A percentile compares a stretch with the other conserved stretches of the same genome.
Conservation (phyloP, 2,888 invertebrate genomes). For the Drosophila demipolita region DNA sequence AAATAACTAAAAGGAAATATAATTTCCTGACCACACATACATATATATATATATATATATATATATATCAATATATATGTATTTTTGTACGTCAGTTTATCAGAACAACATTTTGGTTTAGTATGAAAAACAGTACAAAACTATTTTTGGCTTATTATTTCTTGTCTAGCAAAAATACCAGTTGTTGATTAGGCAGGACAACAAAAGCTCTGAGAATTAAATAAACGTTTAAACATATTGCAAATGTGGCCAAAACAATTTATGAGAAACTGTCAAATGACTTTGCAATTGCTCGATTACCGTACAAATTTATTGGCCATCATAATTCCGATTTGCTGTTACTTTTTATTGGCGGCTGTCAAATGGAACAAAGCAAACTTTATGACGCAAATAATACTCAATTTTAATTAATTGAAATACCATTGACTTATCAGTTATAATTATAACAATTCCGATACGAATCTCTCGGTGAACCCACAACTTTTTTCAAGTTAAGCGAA, state of each 20-base stretch:
- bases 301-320: constrained; percentile 64
- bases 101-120: constrained; percentile 19
- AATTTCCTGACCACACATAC: constrained; percentile 66
- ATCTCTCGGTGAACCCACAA: constrained; percentile 43
- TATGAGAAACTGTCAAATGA: constrained; percentile 64
- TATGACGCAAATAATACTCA: constrained; percentile 63
- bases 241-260: constrained; percentile 55
- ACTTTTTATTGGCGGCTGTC: constrained; percentile 47
- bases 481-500: neutral
- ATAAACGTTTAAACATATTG: constrained; percentile 46
- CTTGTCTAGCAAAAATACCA: neutral
- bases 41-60: neutral
- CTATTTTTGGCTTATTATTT: neutral
- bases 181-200: neutral
- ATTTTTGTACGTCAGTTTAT: constrained; percentile 51
- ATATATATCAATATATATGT: neutral
- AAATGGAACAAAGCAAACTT: constrained; percentile 43
- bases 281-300: constrained; percentile 58
- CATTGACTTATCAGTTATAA: constrained; percentile 65
- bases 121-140: neutral
- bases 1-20: constrained; percentile 52
- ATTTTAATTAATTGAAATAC: constrained; percentile 77
- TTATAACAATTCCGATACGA: constrained; percentile 47
- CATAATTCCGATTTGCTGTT: constrained; percentile 62
- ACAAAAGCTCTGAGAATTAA: neutral